Percentiles rank a stretch among this genome's conserved stretches.
phyloP scores from a whole-genome alignment of 2,113 vertebrate genomes.

The Trematocara nigrifrons region DNA sequence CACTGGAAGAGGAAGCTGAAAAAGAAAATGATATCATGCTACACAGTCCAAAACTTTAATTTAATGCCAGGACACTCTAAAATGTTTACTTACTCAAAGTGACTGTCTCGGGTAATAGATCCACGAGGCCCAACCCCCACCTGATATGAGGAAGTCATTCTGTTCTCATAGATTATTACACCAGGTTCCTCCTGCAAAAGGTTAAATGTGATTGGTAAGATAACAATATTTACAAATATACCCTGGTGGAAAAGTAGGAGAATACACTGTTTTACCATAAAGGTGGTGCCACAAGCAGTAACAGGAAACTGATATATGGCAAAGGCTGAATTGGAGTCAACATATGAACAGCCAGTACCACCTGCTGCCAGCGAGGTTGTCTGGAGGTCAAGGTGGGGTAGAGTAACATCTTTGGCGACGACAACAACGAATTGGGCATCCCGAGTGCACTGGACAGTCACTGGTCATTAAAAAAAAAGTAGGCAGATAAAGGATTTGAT shows the following conservation, averaged over 20 bases:
- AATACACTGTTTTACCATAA: conserved; percentile 40
- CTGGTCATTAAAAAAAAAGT: conserved; percentile 31
- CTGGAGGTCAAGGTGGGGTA: conserved; percentile 44
- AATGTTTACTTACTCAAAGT: conserved; percentile 55
- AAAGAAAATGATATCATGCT: not conserved
- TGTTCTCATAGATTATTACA: conserved; percentile 65
- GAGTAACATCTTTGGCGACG: conserved; percentile 49
- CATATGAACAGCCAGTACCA: conserved; percentile 17
- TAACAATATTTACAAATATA: not conserved
- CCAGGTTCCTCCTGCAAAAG: conserved; percentile 53
- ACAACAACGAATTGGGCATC: conserved; percentile 66
- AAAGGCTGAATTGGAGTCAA: conserved; percentile 54
- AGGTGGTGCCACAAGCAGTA: conserved; percentile 48
- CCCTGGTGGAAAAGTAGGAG: not conserved
- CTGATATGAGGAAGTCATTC: conserved; percentile 53
- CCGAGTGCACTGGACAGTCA: conserved; percentile 67
- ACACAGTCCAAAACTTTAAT: not conserved
- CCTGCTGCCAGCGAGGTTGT: conserved; percentile 20
- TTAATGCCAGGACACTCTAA: not conserved
- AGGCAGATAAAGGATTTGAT: not conserved
- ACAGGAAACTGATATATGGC: conserved; percentile 64
- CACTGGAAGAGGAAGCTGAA: conserved; percentile 58
- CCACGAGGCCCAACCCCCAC: conserved; percentile 34
- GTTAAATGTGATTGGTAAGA: not conserved
- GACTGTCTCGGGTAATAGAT: conserved; percentile 63